These are phyloP conservation scores for Xanthorhoe designata DNA, from an alignment of 2,888 invertebrate genomes.

Conservation along the genomic window DNA sequence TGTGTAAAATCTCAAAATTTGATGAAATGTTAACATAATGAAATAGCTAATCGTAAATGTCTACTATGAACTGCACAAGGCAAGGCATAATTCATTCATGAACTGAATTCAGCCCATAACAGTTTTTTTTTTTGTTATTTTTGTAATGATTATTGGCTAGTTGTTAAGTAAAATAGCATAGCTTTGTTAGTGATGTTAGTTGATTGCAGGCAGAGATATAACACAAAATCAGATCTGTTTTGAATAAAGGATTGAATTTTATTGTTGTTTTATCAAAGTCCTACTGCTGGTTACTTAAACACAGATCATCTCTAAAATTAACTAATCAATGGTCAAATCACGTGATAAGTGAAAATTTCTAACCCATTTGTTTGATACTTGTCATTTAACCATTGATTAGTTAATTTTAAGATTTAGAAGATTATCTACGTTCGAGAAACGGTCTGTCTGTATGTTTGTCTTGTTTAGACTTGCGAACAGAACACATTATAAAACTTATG, in stretches of 20 bases:
- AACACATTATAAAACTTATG: too few species aligned
- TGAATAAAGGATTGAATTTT: constrained; percentile 50
- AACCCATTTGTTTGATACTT: too few species aligned
- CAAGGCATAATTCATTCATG: constrained; percentile 23
- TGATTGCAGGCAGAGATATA: constrained; percentile 38
- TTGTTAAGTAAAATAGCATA: constrained; percentile 58
- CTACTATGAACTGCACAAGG: constrained; percentile 23
- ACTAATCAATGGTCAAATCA: too few species aligned
- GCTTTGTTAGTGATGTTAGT: constrained; percentile 51
- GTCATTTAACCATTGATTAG: too few species aligned
- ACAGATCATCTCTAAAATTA: too few species aligned
- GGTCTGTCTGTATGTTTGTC: too few species aligned
- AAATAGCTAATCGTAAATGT: constrained; percentile 24
- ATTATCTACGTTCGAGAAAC: too few species aligned
- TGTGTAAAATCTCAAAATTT: constrained; percentile 27
- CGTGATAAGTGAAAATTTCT: too few species aligned
- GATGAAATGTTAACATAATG: constrained; percentile 34
- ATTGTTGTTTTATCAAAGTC: constrained; percentile 12
- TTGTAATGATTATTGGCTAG: constrained; percentile 55
- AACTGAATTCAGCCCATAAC: constrained; percentile 23
- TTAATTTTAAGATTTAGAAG: too few species aligned
- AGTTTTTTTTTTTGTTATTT: constrained; percentile 51
- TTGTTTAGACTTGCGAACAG: too few species aligned
- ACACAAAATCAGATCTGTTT: constrained; percentile 52
- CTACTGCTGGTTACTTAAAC: too few species aligned